Percentiles rank a stretch among this genome's conserved stretches.
phyloP scores from a whole-genome alignment of 1,140 invertebrate genomes.

The Hydropsyche tenuis region DNA sequence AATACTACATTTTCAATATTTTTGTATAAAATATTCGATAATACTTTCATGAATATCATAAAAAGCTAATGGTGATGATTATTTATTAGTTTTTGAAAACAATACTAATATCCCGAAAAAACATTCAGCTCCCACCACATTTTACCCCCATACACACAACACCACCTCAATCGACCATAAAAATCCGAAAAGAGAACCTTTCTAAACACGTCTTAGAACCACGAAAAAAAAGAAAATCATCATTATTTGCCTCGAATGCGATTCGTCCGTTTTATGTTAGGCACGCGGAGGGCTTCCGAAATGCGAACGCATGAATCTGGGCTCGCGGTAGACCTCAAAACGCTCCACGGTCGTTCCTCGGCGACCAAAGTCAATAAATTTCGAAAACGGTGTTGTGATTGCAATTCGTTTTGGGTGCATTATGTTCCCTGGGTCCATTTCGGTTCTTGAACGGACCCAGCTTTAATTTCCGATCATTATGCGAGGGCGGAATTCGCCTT shows the following conservation, averaged over 20 bases:
- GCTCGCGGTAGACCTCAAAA: constrained; percentile 32
- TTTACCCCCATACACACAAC: too few species aligned
- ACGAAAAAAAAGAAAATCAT: too few species aligned
- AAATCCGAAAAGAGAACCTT: too few species aligned
- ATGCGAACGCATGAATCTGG: constrained; percentile 35
- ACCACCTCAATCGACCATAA: too few species aligned
- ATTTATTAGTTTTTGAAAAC: too few species aligned
- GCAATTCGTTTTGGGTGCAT: constrained; percentile 45
- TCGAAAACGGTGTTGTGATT: constrained; percentile 36
- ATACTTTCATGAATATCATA: too few species aligned
- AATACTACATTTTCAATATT: too few species aligned
- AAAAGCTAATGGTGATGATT: too few species aligned
- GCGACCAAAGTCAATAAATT: constrained; percentile 45
- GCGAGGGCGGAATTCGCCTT: constrained; percentile 12
- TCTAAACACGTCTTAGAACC: too few species aligned
- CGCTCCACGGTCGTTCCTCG: constrained; percentile 3
- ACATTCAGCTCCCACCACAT: too few species aligned
- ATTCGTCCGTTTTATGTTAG: constrained; percentile 24
- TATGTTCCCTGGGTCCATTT: constrained; percentile 35
- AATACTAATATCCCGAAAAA: too few species aligned
- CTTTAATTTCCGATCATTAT: constrained; percentile 48
- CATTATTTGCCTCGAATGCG: not conserved
- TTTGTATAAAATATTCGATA: too few species aligned
- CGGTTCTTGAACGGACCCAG: constrained; percentile 9
- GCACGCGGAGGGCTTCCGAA: constrained; percentile 20